Conservation (phyloP, 1,140 invertebrate genomes). For the Sinonovacula constricta region DNA sequence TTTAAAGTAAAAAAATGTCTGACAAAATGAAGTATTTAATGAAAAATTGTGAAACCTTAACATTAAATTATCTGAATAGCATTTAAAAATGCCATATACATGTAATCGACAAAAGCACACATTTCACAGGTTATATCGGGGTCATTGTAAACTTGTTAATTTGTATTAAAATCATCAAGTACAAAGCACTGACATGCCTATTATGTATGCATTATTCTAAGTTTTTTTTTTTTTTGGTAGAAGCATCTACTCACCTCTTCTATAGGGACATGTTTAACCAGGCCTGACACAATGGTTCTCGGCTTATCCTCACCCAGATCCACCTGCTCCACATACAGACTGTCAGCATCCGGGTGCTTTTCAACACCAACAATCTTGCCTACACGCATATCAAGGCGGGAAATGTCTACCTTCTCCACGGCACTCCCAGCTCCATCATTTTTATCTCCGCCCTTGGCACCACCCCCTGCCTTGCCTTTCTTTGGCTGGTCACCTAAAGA, state of each 20-base stretch:
- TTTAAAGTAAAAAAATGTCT: too few relatives aligned
- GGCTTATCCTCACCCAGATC: slow-evolving; percentile 90
- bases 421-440: slow-evolving; percentile 33
- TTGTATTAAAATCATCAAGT: too few relatives aligned
- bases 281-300: slow-evolving; percentile 92
- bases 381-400: slow-evolving; percentile 90
- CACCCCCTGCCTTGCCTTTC: neutral
- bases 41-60: too few relatives aligned
- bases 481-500: slow-evolving; percentile 17
- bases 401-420: slow-evolving; percentile 84
- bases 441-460: slow-evolving; percentile 38
- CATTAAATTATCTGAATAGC: too few relatives aligned
- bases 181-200: too few relatives aligned
- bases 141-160: too few relatives aligned
- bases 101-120: too few relatives aligned
- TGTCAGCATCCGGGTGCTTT: slow-evolving; percentile 94
- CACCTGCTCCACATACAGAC: slow-evolving; percentile 93
- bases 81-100: too few relatives aligned
- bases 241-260: slow-evolving; percentile 79
- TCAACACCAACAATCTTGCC: slow-evolving; percentile 90
- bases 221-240: too few relatives aligned
- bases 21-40: too few relatives aligned
- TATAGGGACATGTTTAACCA: slow-evolving; percentile 91
- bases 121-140: too few relatives aligned
- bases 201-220: too few relatives aligned